These are phyloP conservation scores for Meliscaeva auricollis DNA, from an alignment of 2,888 invertebrate genomes.

Conservation along the genomic window DNA sequence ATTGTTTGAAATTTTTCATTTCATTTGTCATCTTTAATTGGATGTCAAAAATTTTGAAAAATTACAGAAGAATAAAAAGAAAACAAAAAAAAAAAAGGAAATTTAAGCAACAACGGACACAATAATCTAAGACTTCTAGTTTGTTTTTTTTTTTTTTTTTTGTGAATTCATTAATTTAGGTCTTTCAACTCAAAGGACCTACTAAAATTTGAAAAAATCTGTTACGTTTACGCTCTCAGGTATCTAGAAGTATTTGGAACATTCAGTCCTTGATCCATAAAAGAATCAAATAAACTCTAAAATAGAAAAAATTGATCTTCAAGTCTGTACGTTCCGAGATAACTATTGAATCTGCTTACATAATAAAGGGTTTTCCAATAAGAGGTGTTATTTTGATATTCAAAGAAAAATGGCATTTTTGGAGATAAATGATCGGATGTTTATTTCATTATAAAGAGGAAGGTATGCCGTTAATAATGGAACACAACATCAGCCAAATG, in stretches of 20 bases:
- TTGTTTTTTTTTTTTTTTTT: constrained; percentile 3
- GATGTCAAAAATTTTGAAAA: constrained; percentile 55
- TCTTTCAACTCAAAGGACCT: not conserved
- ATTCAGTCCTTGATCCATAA: not conserved
- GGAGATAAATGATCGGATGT: too few species aligned
- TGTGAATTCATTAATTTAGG: not conserved
- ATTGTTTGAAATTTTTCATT: constrained; percentile 72
- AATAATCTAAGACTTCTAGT: constrained; percentile 1
- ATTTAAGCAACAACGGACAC: constrained; percentile 11
- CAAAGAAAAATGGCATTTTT: too few species aligned
- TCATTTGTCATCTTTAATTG: constrained; percentile 72
- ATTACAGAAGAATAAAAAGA: not conserved
- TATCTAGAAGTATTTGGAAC: too few species aligned
- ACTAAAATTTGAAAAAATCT: not conserved
- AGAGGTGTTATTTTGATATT: too few species aligned
- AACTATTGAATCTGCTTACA: too few species aligned
- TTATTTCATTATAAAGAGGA: too few species aligned
- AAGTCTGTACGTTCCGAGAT: too few species aligned
- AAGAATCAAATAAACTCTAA: not conserved
- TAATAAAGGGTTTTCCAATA: too few species aligned
- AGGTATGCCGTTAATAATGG: too few species aligned
- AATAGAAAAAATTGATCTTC: too few species aligned
- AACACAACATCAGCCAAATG: too few species aligned
- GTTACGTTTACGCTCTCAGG: too few species aligned
- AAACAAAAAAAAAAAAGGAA: not conserved